Evolutionary conservation across 2,888 invertebrate species (phyloP).

Genomic region (Ypsolopha scabrella): DNA sequence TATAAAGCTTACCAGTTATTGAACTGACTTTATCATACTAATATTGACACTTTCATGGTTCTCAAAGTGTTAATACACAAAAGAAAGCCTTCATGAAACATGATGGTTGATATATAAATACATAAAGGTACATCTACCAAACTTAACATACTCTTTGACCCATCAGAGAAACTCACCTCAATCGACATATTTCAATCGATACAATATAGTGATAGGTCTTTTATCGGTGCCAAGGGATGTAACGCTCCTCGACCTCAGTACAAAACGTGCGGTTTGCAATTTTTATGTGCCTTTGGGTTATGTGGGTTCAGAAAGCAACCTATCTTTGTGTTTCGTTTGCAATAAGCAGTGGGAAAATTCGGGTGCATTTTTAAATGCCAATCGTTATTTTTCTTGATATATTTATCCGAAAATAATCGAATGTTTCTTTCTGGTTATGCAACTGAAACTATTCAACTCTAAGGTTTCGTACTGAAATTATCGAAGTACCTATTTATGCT

Average conservation of each 20-base stretch:
- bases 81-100: not conserved
- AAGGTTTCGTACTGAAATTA: no score
- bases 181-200: constrained; percentile 37
- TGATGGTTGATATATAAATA: not conserved
- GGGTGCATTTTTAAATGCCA: no score
- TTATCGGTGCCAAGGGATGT: constrained; percentile 32
- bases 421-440: no score
- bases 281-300: not conserved
- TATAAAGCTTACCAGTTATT: no score
- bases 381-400: no score
- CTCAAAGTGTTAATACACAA: no score
- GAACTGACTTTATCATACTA: no score
- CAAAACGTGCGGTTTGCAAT: constrained; percentile 1
- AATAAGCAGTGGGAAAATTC: no score
- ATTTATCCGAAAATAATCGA: no score
- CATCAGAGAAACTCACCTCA: constrained; percentile 24
- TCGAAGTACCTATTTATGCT: no score
- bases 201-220: constrained; percentile 47
- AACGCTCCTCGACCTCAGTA: not conserved
- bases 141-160: not conserved
- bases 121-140: constrained; percentile 14
- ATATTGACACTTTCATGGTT: no score
- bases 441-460: no score
- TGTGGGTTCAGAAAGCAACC: not conserved
- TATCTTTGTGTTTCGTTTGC: not conserved